Conservation (phyloP, 2,888 invertebrate genomes). For the Sarcophaga caerulescens region DNA sequence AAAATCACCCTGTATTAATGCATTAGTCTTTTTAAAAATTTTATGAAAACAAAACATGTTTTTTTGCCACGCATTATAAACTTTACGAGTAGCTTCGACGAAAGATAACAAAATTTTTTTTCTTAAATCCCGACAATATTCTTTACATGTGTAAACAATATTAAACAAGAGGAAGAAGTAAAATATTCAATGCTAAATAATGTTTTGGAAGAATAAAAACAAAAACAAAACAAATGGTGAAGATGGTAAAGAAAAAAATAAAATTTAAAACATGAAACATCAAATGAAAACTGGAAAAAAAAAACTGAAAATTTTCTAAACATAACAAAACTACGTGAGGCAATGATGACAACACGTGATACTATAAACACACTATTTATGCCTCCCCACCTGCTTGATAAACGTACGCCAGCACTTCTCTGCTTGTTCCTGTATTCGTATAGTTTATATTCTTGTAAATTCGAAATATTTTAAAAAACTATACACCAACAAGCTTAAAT, state of each 20-base stretch:
- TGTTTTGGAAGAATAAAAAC: slow-evolving; percentile 2
- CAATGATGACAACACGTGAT: slow-evolving; percentile 81
- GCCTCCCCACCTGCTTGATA: slow-evolving; percentile 12
- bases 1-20: too few relatives aligned
- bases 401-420: not conserved
- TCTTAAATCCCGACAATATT: slow-evolving; percentile 44
- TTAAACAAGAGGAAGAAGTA: not conserved
- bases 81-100: slow-evolving; percentile 12
- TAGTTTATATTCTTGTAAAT: not conserved
- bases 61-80: slow-evolving; percentile 42
- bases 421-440: not conserved
- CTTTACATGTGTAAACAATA: slow-evolving; percentile 14
- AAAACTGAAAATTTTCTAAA: slow-evolving; percentile 69
- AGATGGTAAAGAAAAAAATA: slow-evolving; percentile 12
- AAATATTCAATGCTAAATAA: slow-evolving; percentile 33
- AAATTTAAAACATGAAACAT: slow-evolving; percentile 33
- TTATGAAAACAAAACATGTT: slow-evolving; percentile 52
- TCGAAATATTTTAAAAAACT: slow-evolving; percentile 9
- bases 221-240: slow-evolving; percentile 32
- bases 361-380: slow-evolving; percentile 71
- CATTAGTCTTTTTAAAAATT: not conserved
- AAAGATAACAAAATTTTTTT: not conserved
- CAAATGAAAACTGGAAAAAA: slow-evolving; percentile 4
- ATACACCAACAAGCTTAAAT: slow-evolving; percentile 11
- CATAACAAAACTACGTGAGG: slow-evolving; percentile 79